phyloP scores from a whole-genome alignment of 1,140 invertebrate species.

The Branchinecta lindahli region DNA sequence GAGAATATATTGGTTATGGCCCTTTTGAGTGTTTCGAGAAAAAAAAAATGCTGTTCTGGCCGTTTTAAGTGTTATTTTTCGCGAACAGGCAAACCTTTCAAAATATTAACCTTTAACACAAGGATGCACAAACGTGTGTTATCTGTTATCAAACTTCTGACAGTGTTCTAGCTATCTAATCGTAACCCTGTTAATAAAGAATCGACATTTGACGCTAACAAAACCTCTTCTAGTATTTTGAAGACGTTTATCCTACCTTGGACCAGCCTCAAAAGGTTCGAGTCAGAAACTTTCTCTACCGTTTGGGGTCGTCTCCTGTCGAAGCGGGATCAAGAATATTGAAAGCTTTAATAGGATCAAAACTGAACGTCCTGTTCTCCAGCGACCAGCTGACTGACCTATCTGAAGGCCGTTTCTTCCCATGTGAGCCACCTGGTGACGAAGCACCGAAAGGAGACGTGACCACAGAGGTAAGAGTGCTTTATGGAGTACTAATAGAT shows the following conservation, averaged over 20 bases:
- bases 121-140: too few species aligned
- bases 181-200: too few species aligned
- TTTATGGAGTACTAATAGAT: too few species aligned
- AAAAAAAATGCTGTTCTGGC: too few species aligned
- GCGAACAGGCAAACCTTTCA: too few species aligned
- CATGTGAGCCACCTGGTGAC: background rate
- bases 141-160: too few species aligned
- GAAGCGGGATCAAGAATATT: background rate
- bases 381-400: background rate
- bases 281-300: background rate
- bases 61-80: too few species aligned
- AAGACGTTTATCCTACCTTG: background rate
- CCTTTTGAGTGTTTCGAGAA: too few species aligned
- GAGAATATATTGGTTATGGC: too few species aligned
- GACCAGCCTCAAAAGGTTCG: background rate
- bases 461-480: background rate
- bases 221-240: background rate
- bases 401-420: background rate
- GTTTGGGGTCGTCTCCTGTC: background rate
- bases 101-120: too few species aligned
- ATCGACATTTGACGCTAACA: background rate
- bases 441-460: background rate
- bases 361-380: background rate
- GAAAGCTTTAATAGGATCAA: background rate
- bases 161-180: too few species aligned